phyloP scores from a whole-genome alignment of 2,797 vertebrate species.

The Salarias fasciatus region DNA sequence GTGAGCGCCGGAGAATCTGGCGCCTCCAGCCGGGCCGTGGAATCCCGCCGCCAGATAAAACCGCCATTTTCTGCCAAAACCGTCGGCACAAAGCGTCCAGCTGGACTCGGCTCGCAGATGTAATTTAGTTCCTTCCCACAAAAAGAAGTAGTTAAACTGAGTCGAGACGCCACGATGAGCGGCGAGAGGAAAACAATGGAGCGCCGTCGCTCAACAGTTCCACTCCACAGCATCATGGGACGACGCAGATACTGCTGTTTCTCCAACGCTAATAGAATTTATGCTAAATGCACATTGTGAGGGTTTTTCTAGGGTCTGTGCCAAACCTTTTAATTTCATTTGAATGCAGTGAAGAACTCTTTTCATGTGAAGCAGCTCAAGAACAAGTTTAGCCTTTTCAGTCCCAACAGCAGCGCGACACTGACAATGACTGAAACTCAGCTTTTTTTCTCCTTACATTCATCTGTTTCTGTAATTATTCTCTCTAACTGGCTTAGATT shows the following conservation, averaged over 20 bases:
- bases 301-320: background rate
- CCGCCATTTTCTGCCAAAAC: slow-evolving; percentile 47
- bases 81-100: slow-evolving; percentile 43
- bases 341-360: too few relatives aligned
- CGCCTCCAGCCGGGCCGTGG: slow-evolving; percentile 29
- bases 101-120: slow-evolving; percentile 45
- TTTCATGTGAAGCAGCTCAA: too few relatives aligned
- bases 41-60: slow-evolving; percentile 62
- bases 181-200: too few relatives aligned
- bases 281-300: background rate
- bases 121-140: slow-evolving; percentile 36
- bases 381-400: too few relatives aligned
- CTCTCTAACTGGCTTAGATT: too few relatives aligned
- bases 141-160: slow-evolving; percentile 10
- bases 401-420: too few relatives aligned
- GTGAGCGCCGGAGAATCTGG: slow-evolving; percentile 27
- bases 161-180: too few relatives aligned
- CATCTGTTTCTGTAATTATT: too few relatives aligned
- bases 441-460: too few relatives aligned
- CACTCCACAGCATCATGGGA: background rate
- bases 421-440: too few relatives aligned
- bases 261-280: background rate
- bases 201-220: slow-evolving; percentile 30
- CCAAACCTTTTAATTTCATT: too few relatives aligned
- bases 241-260: background rate